Evolutionary conservation across 2,888 invertebrate species (phyloP).

Genomic region (Axea sp.): DNA sequence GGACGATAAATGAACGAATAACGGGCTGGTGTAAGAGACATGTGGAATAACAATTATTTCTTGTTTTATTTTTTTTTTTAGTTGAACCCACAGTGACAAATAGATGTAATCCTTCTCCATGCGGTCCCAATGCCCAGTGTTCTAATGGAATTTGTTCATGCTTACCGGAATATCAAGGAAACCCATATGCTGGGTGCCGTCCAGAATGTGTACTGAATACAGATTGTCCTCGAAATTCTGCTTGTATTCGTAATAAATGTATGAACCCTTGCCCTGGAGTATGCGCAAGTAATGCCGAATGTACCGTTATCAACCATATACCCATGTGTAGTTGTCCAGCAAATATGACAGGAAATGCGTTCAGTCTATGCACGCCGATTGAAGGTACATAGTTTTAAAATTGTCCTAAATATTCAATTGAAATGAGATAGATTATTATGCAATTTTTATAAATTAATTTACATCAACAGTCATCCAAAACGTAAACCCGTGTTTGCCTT

Average conservation of each 20-base stretch:
- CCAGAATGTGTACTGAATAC: conserved; percentile 87
- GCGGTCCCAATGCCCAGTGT: conserved; percentile 85
- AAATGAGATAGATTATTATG: too few relatives aligned
- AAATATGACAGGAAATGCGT: conserved; percentile 83
- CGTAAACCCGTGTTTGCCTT: conserved; percentile 67
- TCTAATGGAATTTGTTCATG: conserved; percentile 84
- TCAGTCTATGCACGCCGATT: conserved; percentile 67
- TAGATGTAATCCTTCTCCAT: conserved; percentile 82
- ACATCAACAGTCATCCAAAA: conserved; percentile 16
- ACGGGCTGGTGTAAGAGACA: too few relatives aligned
- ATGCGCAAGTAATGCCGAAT: conserved; percentile 85
- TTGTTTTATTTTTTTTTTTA: too few relatives aligned
- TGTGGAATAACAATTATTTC: too few relatives aligned
- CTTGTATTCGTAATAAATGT: conserved; percentile 90
- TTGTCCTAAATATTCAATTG: too few relatives aligned
- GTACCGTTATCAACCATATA: conserved; percentile 86
- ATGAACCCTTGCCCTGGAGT: conserved; percentile 86
- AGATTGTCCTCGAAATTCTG: conserved; percentile 86
- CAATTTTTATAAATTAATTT: neutral
- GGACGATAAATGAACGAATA: conserved; percentile 34
- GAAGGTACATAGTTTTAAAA: conserved; percentile 45
- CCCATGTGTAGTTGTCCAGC: conserved; percentile 86
- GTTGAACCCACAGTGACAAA: conserved; percentile 25
- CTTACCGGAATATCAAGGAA: conserved; percentile 82
- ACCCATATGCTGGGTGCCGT: conserved; percentile 80